Percentiles rank a stretch among this genome's conserved stretches.
These are phyloP conservation scores for Temnothorax curvispinosus DNA, from an alignment of 1,140 invertebrate species.

Conservation along the genomic window DNA sequence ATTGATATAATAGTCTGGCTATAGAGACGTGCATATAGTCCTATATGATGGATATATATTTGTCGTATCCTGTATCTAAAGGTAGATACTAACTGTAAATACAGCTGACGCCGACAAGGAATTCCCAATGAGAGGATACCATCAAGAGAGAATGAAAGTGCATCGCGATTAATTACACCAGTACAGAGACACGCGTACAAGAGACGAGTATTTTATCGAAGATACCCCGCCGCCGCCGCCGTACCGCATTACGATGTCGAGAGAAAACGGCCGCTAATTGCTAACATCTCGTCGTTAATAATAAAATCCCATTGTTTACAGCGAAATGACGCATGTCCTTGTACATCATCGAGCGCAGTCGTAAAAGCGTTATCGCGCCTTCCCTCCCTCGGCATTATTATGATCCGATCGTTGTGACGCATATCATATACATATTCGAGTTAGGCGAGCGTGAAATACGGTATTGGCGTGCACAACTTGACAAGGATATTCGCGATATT, in stretches of 20 bases:
- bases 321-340: not conserved
- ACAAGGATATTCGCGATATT: conserved; percentile 26
- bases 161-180: conserved; percentile 18
- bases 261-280: not conserved
- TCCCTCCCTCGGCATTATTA: not conserved
- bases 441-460: conserved; percentile 32
- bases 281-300: conserved; percentile 2
- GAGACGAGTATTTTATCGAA: not conserved
- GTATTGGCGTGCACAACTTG: conserved; percentile 20
- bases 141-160: conserved; percentile 19
- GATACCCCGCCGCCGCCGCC: not conserved
- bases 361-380: conserved; percentile 9
- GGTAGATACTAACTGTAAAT: conserved; percentile 14
- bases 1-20: not conserved
- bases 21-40: not conserved
- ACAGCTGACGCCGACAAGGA: conserved; percentile 42
- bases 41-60: not conserved
- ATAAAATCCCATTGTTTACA: conserved; percentile 11
- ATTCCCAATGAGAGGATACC: conserved; percentile 12
- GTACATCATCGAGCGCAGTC: not conserved
- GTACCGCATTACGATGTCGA: not conserved
- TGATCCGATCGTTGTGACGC: conserved; percentile 7
- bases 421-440: not conserved
- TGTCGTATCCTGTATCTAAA: conserved; percentile 11
- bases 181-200: not conserved